Percentiles rank a stretch among this genome's conserved stretches.
Evolutionary conservation across 2,888 invertebrate genomes (phyloP).

Genomic region (Dynastes hyllus): DNA sequence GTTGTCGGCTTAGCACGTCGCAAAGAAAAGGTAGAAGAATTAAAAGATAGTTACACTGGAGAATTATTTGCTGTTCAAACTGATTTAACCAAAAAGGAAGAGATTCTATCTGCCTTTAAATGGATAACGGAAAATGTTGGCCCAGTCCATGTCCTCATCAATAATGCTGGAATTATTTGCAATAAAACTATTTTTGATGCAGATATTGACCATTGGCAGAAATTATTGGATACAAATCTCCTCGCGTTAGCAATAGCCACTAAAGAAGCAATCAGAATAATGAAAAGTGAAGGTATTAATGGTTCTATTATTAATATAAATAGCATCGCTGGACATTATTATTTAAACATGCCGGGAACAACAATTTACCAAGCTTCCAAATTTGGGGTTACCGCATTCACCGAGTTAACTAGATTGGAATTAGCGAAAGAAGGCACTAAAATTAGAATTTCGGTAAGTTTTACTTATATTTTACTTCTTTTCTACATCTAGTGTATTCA

Average conservation of each 20-base stretch:
- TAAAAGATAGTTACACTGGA: constrained; percentile 12
- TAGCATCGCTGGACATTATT: constrained; percentile 37
- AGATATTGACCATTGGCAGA: constrained; percentile 2
- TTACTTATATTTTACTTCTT: background rate
- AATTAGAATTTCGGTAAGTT: constrained; percentile 45
- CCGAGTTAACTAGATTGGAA: constrained; percentile 28
- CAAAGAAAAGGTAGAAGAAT: constrained; percentile 49
- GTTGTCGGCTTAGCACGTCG: constrained; percentile 65
- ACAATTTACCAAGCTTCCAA: constrained; percentile 42
- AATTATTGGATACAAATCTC: constrained; percentile 42
- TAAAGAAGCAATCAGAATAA: constrained; percentile 38
- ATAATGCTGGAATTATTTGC: constrained; percentile 30
- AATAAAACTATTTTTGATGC: constrained; percentile 8
- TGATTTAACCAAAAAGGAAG: constrained; percentile 38
- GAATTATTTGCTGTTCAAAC: constrained; percentile 34
- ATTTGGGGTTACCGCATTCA: constrained; percentile 38
- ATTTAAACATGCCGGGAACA: background rate
- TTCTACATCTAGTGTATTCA: constrained; percentile 60
- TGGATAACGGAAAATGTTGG: constrained; percentile 45
- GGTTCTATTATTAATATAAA: constrained; percentile 47
- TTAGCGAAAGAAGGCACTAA: constrained; percentile 26
- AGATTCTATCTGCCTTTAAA: constrained; percentile 33
- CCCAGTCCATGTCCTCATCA: constrained; percentile 39
- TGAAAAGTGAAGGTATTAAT: constrained; percentile 32
- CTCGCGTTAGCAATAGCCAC: constrained; percentile 15